These are phyloP conservation scores for Brachyistius frenatus DNA, from an alignment of 2,113 vertebrate genomes.

Conservation along the genomic window DNA sequence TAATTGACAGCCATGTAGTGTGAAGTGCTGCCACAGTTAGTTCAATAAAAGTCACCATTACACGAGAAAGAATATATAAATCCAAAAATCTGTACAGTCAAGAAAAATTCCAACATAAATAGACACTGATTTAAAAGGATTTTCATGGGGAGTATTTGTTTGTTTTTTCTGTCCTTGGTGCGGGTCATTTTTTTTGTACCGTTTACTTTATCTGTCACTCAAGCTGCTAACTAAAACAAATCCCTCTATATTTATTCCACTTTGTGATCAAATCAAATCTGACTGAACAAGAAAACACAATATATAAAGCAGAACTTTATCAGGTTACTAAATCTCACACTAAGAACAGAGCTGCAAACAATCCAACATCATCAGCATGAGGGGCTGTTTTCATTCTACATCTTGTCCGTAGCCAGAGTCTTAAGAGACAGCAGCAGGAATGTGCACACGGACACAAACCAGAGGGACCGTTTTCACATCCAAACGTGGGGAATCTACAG, in stretches of 20 bases:
- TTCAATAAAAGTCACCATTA: not conserved
- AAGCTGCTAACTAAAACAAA: not conserved
- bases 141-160: not conserved
- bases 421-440: constrained; percentile 24
- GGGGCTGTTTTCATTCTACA: constrained; percentile 24
- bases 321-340: not conserved
- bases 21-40: too few species aligned
- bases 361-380: not conserved
- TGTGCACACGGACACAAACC: constrained; percentile 11
- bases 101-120: not conserved
- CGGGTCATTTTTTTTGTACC: not conserved
- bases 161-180: not conserved
- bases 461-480: constrained; percentile 35
- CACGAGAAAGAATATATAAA: not conserved
- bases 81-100: not conserved
- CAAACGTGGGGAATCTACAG: constrained; percentile 21
- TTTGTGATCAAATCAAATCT: not conserved
- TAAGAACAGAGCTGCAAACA: not conserved
- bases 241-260: not conserved
- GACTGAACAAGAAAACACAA: constrained; percentile 4
- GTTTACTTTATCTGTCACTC: not conserved
- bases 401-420: not conserved
- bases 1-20: not conserved
- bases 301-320: not conserved
- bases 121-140: not conserved